Percentiles rank a stretch among this genome's conserved stretches.
phyloP scores from a whole-genome alignment of 1,140 invertebrate species.

The Chlorops oryzae region DNA sequence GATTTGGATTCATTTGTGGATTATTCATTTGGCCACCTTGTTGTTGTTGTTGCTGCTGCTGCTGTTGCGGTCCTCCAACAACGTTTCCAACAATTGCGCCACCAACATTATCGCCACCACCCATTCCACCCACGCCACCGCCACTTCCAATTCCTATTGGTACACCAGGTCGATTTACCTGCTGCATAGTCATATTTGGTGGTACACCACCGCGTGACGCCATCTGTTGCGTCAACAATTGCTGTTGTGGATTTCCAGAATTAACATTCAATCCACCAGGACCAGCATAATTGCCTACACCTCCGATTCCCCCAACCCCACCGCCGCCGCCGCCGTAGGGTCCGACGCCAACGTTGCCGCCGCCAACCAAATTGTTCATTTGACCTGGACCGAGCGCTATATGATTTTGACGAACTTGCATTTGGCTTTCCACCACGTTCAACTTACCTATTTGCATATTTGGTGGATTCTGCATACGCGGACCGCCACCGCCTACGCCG shows the following conservation, averaged over 20 bases:
- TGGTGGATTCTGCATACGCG: conserved; percentile 49
- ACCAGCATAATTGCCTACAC: conserved; percentile 27
- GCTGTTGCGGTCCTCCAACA: conserved; percentile 42
- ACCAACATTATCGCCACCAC: conserved; percentile 50
- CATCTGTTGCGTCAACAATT: conserved; percentile 38
- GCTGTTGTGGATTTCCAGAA: conserved; percentile 33
- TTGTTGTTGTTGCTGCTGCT: conserved; percentile 22
- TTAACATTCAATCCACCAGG: conserved; percentile 20
- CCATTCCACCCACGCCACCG: conserved; percentile 52
- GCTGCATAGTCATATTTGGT: conserved; percentile 49
- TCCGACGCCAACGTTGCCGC: conserved; percentile 16
- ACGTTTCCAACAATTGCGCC: conserved; percentile 20
- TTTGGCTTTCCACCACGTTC: conserved; percentile 1
- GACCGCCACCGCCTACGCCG: conserved; percentile 32
- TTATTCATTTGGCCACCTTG: conserved; percentile 21
- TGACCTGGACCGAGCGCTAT: conserved; percentile 25
- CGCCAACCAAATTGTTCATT: conserved; percentile 37
- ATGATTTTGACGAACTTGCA: conserved; percentile 2
- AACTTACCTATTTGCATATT: conserved; percentile 45
- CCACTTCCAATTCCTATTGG: conserved; percentile 37
- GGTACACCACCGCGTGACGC: conserved; percentile 54
- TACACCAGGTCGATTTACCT: conserved; percentile 41
- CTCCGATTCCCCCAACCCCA: conserved; percentile 26
- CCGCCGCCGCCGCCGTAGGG: conserved; percentile 29
- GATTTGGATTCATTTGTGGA: conserved; percentile 23